A percentile compares a stretch with the other conserved stretches of the same genome.
These are phyloP conservation scores for Harmothoe impar DNA, from an alignment of 2,888 invertebrate species.

Conservation along the genomic window DNA sequence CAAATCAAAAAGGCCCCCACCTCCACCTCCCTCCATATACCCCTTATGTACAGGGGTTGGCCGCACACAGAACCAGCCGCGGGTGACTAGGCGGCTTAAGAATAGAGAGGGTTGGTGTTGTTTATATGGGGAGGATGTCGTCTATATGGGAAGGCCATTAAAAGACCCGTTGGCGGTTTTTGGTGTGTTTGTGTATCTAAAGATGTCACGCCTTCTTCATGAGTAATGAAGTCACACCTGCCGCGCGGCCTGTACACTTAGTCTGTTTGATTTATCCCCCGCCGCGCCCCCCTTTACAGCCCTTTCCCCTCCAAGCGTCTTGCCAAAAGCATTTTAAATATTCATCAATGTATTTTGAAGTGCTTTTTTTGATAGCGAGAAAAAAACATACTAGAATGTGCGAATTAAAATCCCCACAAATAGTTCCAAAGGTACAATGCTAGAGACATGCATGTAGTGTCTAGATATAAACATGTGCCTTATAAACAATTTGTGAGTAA, in stretches of 20 bases:
- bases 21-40: too few relatives aligned
- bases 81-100: conserved; percentile 25
- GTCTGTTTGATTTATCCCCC: conserved; percentile 52
- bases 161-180: conserved; percentile 44
- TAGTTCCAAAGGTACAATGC: too few relatives aligned
- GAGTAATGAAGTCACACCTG: conserved; percentile 54
- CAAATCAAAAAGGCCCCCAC: conserved; percentile 2
- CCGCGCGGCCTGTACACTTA: conserved; percentile 30
- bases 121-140: background rate
- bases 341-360: background rate
- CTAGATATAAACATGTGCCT: too few relatives aligned
- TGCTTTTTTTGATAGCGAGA: too few relatives aligned
- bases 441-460: too few relatives aligned
- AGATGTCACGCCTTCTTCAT: conserved; percentile 52
- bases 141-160: conserved; percentile 51
- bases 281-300: background rate
- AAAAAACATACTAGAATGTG: too few relatives aligned
- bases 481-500: too few relatives aligned
- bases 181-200: conserved; percentile 56
- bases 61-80: conserved; percentile 12
- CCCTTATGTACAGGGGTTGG: too few relatives aligned
- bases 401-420: too few relatives aligned
- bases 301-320: background rate
- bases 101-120: background rate
- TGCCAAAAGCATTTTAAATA: background rate